Base-by-base conservation (phyloP, 2,888 invertebrate species). In the Rhogogaster chlorosoma region DNA sequence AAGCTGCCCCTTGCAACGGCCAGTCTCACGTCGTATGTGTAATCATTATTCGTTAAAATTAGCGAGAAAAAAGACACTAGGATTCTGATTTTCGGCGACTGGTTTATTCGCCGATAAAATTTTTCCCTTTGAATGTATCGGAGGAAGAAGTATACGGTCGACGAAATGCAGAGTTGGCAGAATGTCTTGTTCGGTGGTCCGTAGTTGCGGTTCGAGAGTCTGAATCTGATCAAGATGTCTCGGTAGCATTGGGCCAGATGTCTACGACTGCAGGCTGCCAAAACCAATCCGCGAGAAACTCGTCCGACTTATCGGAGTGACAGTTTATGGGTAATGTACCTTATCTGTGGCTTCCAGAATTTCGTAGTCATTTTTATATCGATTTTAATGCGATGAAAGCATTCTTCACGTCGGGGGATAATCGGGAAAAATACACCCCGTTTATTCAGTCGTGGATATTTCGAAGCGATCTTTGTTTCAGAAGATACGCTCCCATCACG, bases 161-260 rank as follows among this genome's bases (percentile, higher is more conserved):
- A 9, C n/a, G 71, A 73, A 73, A 73, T 73, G 38, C 71, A n/a
- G 71, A 73, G 71, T 73, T 73, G 71, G 71, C 71, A 42, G 38
- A 42, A 38, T 42, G 42, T 73, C n/a, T 73, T 73, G 71, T 77
- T 77, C 77, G 49, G 77, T 77, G 29, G 53, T 38, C 45, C 77
- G 32, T 38, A 38, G 42, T 42, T 73, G 38, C 73, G 42, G 49
- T 26, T 29, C 0, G 29, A 49, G 26, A 45, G 77, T 77, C 77
- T 77, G 49, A 42, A 42, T 73, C 77, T 53, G 49, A 77, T 77
- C 77, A 77, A 77, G 77, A 77, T 77, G 77, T 77, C 32, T 53
- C 45, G 53, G 45, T 49, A 49, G 77, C 53, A 77, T 77, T 26
- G 77, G n/a, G 32, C 77, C 77, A 77, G 77, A 77, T 77, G 77